Base-by-base conservation (phyloP, 2,113 vertebrate genomes). In the Takifugu flavidus region DNA sequence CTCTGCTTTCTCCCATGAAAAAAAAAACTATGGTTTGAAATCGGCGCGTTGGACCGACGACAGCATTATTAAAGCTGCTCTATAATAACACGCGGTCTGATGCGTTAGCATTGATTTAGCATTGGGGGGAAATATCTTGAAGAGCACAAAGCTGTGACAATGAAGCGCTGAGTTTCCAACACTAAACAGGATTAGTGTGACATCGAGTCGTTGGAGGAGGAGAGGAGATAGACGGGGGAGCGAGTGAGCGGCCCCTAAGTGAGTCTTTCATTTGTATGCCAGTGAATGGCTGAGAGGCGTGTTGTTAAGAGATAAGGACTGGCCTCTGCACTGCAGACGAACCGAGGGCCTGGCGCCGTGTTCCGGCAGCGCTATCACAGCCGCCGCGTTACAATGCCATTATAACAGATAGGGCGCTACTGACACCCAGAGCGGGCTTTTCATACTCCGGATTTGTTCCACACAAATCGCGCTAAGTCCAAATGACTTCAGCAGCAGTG, bases 271-370 rank as follows among this genome's bases (percentile, higher is more conserved):
- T 89, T 88, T 86, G 81, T 88, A 90, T 86, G 82, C 83, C 75
- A 80, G 80, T 74, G 83, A 83, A 86, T 64, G 65, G 82, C 83
- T 89, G 84, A 86, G 79, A 91, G 87, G 82, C 78, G 56, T 89
- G 85, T 89, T 90, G 88, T 90, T 86, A 84, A 87, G 77, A 90
- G 89, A 90, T 90, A 90, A 91, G 85, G 83, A 67, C 76, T 82
- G 86, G 87, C 82, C 87, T 88, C 75, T 67, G 82, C 80, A 67
- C 60, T 58, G 80, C 75, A 78, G 77, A 88, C 85, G 75, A 75
- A 77, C 81, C 69, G 74, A 86, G 87, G 82, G 78, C 78, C 74
- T 74, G 87, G 74, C 78, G 70, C 79, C 65, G 73, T 86, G 86
- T 86, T 81, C 65, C 59, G 76, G 80, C 82, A 78, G 71, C 71